Evolutionary conservation across 2,797 vertebrate genomes (phyloP).

Genomic region (Pseudochaenichthys georgianus): DNA sequence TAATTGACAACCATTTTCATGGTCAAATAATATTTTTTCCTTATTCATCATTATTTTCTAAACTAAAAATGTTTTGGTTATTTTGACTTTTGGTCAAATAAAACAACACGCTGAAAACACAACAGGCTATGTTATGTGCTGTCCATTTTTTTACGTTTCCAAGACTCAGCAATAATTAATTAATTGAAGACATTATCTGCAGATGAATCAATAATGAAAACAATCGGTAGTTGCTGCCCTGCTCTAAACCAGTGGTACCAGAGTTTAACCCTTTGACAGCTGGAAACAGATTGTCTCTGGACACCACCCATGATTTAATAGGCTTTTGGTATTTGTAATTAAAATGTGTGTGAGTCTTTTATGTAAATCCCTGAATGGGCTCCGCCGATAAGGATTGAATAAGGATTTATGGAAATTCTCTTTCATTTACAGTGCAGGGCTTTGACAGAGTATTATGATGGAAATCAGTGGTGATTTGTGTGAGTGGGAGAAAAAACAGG

Average conservation of each 20-base stretch:
- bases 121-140: no score
- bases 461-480: constrained; percentile 80
- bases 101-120: no score
- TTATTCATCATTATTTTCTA: no score
- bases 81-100: no score
- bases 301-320: constrained; percentile 65
- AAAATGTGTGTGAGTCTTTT: constrained; percentile 74
- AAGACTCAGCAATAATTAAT: no score
- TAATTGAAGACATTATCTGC: no score
- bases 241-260: constrained; percentile 11
- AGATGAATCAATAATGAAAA: no score
- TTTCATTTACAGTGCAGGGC: constrained; percentile 74
- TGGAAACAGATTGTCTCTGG: constrained; percentile 45
- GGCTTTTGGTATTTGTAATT: constrained; percentile 71
- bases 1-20: no score
- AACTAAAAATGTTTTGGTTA: no score
- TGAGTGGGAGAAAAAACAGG: constrained; percentile 68
- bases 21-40: no score
- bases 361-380: constrained; percentile 75
- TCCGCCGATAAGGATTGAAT: constrained; percentile 74
- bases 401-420: constrained; percentile 75
- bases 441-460: constrained; percentile 80
- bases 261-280: constrained; percentile 31
- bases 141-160: no score
- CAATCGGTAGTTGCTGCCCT: no score